phyloP scores from a whole-genome alignment of 37 sponge, comb jelly and placozoan genomes.

The Ephydatia muelleri region DNA sequence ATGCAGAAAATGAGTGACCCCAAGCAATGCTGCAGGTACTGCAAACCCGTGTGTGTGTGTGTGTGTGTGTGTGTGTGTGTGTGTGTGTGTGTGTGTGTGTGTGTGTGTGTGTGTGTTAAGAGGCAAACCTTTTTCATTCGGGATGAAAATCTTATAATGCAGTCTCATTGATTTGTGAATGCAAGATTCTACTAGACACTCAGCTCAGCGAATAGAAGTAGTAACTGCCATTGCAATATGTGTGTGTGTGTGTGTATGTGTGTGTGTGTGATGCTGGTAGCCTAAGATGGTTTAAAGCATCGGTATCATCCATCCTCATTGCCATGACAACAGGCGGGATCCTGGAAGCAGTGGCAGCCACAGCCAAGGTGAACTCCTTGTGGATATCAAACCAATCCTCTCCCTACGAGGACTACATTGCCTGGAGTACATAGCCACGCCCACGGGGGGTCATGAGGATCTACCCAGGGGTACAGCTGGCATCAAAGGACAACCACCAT shows the following conservation, averaged over 20 bases:
- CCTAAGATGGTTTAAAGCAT: too few species aligned
- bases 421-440: constrained; percentile 37
- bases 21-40: constrained; percentile 10
- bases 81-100: neutral
- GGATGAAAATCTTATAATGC: too few species aligned
- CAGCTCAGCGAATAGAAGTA: too few species aligned
- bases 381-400: neutral
- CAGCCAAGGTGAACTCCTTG: neutral
- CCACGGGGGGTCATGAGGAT: constrained; percentile 15
- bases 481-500: neutral
- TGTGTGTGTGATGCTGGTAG: neutral
- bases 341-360: constrained; percentile 25
- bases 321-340: constrained; percentile 12
- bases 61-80: neutral
- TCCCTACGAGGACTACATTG: neutral
- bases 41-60: neutral
- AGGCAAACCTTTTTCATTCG: neutral
- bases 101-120: neutral
- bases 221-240: neutral
- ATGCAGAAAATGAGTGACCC: neutral
- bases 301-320: too few species aligned
- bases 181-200: too few species aligned
- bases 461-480: constrained; percentile 20
- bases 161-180: too few species aligned
- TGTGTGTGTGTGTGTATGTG: neutral